Conservation (phyloP, 2,113 vertebrate genomes). For the Notechis scutatus region DNA sequence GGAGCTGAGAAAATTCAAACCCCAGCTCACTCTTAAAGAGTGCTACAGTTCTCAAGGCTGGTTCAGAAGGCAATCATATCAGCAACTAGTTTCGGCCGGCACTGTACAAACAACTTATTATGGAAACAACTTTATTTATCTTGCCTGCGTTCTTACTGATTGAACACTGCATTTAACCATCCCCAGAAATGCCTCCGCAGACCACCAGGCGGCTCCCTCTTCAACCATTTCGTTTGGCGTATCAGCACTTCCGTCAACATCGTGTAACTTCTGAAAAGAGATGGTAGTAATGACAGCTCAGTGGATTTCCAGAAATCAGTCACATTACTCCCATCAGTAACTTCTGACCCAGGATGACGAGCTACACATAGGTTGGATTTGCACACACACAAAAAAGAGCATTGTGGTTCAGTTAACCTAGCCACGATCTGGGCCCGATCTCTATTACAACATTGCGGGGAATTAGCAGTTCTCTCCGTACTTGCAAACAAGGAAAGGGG, state of each 20-base stretch:
- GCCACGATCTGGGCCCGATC: background rate
- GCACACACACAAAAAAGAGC: background rate
- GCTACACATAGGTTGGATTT: background rate
- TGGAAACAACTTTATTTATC: background rate
- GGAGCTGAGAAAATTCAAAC: background rate
- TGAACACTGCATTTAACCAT: constrained; percentile 95
- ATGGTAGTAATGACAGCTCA: constrained; percentile 1
- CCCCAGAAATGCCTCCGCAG: constrained; percentile 83
- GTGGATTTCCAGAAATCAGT: background rate
- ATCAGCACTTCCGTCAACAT: constrained; percentile 63
- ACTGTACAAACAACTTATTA: background rate
- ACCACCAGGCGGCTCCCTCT: constrained; percentile 33
- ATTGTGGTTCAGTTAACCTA: background rate
- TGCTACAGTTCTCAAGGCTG: background rate
- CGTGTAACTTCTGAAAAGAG: constrained; percentile 60
- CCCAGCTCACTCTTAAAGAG: background rate
- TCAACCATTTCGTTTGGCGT: constrained; percentile 26
- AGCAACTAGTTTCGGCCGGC: background rate
- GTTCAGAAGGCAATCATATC: background rate
- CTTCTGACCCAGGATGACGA: background rate
- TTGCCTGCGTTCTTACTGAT: constrained; percentile 77
- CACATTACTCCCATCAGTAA: background rate
- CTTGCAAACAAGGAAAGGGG: background rate
- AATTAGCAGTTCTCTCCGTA: background rate
- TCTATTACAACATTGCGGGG: background rate